Percentiles rank a stretch among this genome's conserved stretches.
Conservation (phyloP, 2,888 invertebrate species). For the Polymixis flavicincta region DNA sequence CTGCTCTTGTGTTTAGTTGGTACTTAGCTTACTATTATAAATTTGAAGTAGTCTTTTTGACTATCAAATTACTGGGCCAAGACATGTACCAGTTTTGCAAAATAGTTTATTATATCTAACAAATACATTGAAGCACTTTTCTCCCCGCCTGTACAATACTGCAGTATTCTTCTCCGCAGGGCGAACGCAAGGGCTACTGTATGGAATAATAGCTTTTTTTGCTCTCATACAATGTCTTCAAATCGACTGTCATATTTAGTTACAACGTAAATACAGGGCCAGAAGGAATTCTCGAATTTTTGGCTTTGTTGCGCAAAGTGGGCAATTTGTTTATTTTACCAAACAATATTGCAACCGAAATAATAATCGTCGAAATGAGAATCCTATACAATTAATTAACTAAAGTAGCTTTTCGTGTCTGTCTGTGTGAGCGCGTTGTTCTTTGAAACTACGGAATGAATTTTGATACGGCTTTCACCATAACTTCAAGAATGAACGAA, state of each 20-base stretch:
- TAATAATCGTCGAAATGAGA: neutral
- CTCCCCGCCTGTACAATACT: constrained; percentile 69
- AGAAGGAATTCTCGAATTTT: constrained; percentile 64
- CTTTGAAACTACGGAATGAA: no score
- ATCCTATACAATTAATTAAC: neutral
- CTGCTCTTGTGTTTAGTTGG: no score
- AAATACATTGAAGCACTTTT: constrained; percentile 65
- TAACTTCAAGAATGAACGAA: neutral
- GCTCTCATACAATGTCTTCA: constrained; percentile 73
- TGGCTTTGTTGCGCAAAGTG: constrained; percentile 47
- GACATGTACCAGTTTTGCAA: neutral
- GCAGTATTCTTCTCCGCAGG: constrained; percentile 70
- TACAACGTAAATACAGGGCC: constrained; percentile 71
- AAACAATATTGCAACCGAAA: constrained; percentile 23
- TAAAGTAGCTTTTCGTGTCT: neutral
- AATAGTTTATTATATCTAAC: neutral
- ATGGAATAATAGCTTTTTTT: constrained; percentile 86
- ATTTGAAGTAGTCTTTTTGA: no score
- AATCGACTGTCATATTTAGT: constrained; percentile 82
- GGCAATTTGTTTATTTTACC: neutral
- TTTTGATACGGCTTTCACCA: neutral
- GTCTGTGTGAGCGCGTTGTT: neutral
- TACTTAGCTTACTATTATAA: neutral
- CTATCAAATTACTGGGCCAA: neutral
- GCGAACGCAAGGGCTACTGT: constrained; percentile 83